These are phyloP conservation scores for Actinia equina DNA, from an alignment of 64 coral and sea anemone genomes.

Conservation along the genomic window DNA sequence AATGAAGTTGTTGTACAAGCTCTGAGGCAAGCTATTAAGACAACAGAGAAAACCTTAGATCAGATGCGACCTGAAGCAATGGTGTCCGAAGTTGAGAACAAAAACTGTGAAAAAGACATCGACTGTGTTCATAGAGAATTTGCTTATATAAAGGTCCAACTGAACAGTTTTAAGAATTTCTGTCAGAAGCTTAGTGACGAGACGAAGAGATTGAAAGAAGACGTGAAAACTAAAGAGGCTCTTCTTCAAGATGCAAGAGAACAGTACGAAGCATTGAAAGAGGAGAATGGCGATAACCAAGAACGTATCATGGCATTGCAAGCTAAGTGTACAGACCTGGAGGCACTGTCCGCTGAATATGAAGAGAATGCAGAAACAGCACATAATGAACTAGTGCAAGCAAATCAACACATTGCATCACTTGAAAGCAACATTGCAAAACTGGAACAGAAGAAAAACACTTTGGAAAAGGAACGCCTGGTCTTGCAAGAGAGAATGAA, in stretches of 20 bases:
- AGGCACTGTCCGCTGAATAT: slow-evolving; percentile 67
- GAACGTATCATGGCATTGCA: slow-evolving; percentile 60
- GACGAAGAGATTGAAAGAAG: slow-evolving; percentile 53
- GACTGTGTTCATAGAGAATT: slow-evolving; percentile 86
- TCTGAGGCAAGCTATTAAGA: slow-evolving; percentile 59
- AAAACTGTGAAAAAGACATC: slow-evolving; percentile 67
- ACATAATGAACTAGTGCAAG: slow-evolving; percentile 52
- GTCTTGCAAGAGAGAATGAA: slow-evolving; percentile 69
- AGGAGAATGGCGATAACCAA: slow-evolving; percentile 50
- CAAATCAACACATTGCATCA: slow-evolving; percentile 65
- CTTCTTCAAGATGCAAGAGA: slow-evolving; percentile 48
- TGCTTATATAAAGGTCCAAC: slow-evolving; percentile 57
- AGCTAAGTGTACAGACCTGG: slow-evolving; percentile 47
- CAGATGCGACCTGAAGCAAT: slow-evolving; percentile 60
- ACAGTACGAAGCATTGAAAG: slow-evolving; percentile 42
- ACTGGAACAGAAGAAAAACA: slow-evolving; percentile 72
- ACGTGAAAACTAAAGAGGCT: slow-evolving; percentile 51
- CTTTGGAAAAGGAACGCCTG: slow-evolving; percentile 66
- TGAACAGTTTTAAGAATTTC: slow-evolving; percentile 52
- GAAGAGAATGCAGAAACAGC: slow-evolving; percentile 60
- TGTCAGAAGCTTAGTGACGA: slow-evolving; percentile 64
- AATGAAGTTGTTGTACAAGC: slow-evolving; percentile 56
- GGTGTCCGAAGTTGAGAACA: slow-evolving; percentile 60
- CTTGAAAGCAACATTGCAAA: slow-evolving; percentile 58
- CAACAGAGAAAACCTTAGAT: slow-evolving; percentile 64